Evolutionary conservation across 2,113 vertebrate genomes (phyloP).

Genomic region (Channa argus): DNA sequence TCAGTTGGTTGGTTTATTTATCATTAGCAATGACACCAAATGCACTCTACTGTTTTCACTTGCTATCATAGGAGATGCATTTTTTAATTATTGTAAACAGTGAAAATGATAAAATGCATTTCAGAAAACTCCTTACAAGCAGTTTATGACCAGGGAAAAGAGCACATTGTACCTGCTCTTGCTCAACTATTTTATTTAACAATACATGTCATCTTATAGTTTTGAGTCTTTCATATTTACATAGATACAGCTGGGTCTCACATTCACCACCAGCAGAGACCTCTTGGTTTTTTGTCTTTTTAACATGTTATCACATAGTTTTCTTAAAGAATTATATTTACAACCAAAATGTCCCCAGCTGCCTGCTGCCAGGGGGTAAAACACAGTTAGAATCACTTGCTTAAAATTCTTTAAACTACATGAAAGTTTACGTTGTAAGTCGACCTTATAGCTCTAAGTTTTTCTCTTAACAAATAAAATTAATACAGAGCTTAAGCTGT

Average conservation of each 20-base stretch:
- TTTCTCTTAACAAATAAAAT: slow-evolving; percentile 81
- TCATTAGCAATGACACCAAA: slow-evolving; percentile 88
- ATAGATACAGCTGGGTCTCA: slow-evolving; percentile 81
- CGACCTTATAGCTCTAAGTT: slow-evolving; percentile 80
- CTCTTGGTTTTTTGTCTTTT: slow-evolving; percentile 66
- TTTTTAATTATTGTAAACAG: slow-evolving; percentile 86
- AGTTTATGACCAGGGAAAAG: slow-evolving; percentile 75
- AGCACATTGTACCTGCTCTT: slow-evolving; percentile 63
- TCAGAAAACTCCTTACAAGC: slow-evolving; percentile 84
- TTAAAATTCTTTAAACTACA: slow-evolving; percentile 76
- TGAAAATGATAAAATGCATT: slow-evolving; percentile 86
- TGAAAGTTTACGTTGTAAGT: slow-evolving; percentile 78
- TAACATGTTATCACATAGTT: slow-evolving; percentile 77
- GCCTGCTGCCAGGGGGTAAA: slow-evolving; percentile 84
- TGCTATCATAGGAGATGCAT: slow-evolving; percentile 88
- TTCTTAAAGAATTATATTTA: slow-evolving; percentile 87
- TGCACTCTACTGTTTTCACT: slow-evolving; percentile 81
- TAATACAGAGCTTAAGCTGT: slow-evolving; percentile 81
- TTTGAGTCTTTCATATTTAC: slow-evolving; percentile 83
- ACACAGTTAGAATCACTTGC: slow-evolving; percentile 80
- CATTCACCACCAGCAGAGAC: slow-evolving; percentile 72
- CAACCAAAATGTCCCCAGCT: slow-evolving; percentile 84
- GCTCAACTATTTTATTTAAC: slow-evolving; percentile 63
- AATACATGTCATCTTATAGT: slow-evolving; percentile 83
- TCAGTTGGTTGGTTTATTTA: slow-evolving; percentile 92